A percentile compares a stretch with the other conserved stretches of the same genome.
phyloP scores from a whole-genome alignment of 2,797 vertebrate species.

The Aselliscus stoliczkanus region DNA sequence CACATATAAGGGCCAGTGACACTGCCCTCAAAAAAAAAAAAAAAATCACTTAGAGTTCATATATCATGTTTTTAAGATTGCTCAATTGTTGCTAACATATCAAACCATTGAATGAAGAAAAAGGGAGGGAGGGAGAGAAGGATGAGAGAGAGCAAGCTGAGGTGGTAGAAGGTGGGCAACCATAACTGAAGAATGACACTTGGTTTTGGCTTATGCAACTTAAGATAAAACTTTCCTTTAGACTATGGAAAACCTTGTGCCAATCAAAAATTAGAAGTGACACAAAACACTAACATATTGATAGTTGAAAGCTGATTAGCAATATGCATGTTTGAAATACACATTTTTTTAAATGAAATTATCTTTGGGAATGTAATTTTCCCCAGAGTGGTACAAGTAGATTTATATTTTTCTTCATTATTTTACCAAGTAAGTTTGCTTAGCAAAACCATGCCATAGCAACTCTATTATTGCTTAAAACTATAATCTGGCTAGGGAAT shows the following conservation, averaged over 20 bases:
- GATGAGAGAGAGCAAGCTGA: neutral
- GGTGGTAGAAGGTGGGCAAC: rapidly evolving
- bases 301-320: neutral
- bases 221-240: neutral
- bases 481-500: neutral
- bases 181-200: neutral
- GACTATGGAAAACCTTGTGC: neutral
- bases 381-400: neutral
- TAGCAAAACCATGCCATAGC: neutral
- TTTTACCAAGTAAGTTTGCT: conserved; percentile 41
- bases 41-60: neutral
- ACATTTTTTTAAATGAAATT: conserved; percentile 7
- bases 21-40: no score
- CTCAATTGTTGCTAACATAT: neutral
- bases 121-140: neutral
- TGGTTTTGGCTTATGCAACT: neutral
- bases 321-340: neutral
- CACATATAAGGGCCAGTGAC: no score
- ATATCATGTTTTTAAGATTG: neutral
- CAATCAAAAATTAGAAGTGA: neutral
- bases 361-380: neutral
- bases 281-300: neutral
- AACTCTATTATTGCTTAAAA: neutral
- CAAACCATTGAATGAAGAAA: neutral
- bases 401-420: conserved; percentile 26